Evolutionary conservation across 2,113 vertebrate species (phyloP).

Genomic region (Sardina pilchardus): DNA sequence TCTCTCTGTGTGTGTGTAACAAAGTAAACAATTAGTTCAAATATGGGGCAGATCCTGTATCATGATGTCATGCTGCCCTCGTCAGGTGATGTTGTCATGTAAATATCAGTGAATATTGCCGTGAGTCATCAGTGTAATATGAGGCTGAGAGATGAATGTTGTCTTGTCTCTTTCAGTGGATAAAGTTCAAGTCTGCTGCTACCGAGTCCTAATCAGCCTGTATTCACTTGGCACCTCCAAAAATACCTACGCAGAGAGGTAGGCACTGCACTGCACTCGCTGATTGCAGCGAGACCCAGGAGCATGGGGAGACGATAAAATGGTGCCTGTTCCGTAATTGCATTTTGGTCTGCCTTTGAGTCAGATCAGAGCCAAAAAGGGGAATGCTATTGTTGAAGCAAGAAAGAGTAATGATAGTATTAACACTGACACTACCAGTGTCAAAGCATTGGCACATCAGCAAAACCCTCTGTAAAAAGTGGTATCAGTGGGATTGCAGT

Average conservation of each 20-base stretch:
- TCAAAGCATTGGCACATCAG: neutral
- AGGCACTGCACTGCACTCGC: slow-evolving; percentile 28
- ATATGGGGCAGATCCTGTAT: neutral
- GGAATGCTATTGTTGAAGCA: neutral
- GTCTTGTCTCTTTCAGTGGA: slow-evolving; percentile 76
- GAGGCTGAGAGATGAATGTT: neutral
- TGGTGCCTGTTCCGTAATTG: neutral
- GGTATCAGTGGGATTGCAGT: neutral
- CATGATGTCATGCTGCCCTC: no score
- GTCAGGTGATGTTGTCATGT: no score
- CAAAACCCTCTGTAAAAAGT: neutral
- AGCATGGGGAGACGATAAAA: neutral
- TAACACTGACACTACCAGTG: neutral
- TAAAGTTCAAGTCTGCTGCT: slow-evolving; percentile 86
- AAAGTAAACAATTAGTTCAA: neutral
- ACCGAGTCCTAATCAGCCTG: slow-evolving; percentile 86
- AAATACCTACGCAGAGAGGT: slow-evolving; percentile 89
- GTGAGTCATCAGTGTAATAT: neutral
- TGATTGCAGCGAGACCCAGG: neutral
- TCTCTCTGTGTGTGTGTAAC: neutral
- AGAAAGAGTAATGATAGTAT: neutral
- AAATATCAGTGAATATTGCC: neutral
- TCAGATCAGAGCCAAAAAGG: neutral
- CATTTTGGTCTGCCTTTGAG: neutral
- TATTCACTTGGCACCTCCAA: slow-evolving; percentile 87